These are phyloP conservation scores for Alexandromys fortis DNA, from an alignment of 2,113 vertebrate species.

Conservation along the genomic window DNA sequence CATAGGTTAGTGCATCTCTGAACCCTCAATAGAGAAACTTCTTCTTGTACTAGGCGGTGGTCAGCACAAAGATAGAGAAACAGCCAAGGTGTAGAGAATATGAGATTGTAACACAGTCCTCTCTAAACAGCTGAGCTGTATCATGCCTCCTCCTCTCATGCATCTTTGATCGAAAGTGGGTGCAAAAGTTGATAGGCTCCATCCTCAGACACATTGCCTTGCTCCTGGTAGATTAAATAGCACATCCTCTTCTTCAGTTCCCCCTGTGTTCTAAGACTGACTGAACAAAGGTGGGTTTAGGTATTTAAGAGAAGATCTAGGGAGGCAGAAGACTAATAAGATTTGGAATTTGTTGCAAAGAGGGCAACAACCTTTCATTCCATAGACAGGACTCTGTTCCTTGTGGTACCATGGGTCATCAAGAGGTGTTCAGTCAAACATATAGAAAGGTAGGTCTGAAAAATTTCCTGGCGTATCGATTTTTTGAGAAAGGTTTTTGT, in stretches of 20 bases:
- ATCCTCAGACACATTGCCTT: neutral
- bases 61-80: neutral
- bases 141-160: neutral
- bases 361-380: neutral
- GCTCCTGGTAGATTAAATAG: neutral
- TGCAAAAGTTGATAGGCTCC: neutral
- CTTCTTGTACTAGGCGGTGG: neutral
- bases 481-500: slow-evolving; percentile 27
- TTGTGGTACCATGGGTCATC: neutral
- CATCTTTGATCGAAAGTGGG: neutral
- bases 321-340: neutral
- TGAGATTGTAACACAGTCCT: neutral
- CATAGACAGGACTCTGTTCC: neutral
- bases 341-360: neutral
- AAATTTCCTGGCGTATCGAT: neutral
- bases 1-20: neutral
- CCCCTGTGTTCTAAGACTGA: neutral
- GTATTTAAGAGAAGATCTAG: slow-evolving; percentile 28
- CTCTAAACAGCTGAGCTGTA: neutral
- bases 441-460: neutral
- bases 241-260: neutral
- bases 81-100: neutral
- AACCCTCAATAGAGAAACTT: neutral
- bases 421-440: neutral
- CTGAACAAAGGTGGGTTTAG: neutral